Conservation (phyloP, 2,888 invertebrate genomes). For the Drosophila quinaria region DNA sequence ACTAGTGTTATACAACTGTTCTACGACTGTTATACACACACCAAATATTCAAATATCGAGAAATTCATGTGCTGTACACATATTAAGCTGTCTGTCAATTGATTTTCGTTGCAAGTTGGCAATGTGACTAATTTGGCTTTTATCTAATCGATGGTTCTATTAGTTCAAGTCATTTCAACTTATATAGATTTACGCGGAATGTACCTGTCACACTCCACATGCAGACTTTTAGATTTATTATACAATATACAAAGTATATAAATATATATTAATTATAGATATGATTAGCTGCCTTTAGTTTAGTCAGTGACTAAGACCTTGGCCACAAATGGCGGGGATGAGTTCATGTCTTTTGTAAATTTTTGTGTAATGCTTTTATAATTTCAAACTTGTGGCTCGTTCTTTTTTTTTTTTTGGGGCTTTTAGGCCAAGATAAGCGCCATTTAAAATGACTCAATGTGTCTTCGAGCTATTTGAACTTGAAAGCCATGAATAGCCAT, state of each 20-base stretch:
- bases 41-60: no score
- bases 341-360: slow-evolving; percentile 46
- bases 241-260: slow-evolving; percentile 17
- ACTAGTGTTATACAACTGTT: not conserved
- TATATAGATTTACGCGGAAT: slow-evolving; percentile 20
- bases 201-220: not conserved
- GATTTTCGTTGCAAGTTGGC: slow-evolving; percentile 3
- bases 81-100: slow-evolving; percentile 17
- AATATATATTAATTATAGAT: slow-evolving; percentile 28
- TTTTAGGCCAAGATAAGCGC: slow-evolving; percentile 30
- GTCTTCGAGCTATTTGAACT: slow-evolving; percentile 48
- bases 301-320: slow-evolving; percentile 17
- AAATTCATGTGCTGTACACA: slow-evolving; percentile 12
- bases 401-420: not conserved
- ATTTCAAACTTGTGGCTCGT: slow-evolving; percentile 21
- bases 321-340: slow-evolving; percentile 9
- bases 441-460: slow-evolving; percentile 34
- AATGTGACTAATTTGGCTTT: slow-evolving; percentile 28
- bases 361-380: slow-evolving; percentile 41
- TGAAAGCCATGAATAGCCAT: slow-evolving; percentile 48
- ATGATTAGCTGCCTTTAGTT: slow-evolving; percentile 35
- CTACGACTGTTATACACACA: slow-evolving; percentile 3
- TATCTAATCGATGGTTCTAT: slow-evolving; percentile 52
- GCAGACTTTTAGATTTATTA: slow-evolving; percentile 41
- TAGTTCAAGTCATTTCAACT: slow-evolving; percentile 36